Conservation (phyloP, 2,888 invertebrate genomes). For the Thecocarcelia acutangulata region DNA sequence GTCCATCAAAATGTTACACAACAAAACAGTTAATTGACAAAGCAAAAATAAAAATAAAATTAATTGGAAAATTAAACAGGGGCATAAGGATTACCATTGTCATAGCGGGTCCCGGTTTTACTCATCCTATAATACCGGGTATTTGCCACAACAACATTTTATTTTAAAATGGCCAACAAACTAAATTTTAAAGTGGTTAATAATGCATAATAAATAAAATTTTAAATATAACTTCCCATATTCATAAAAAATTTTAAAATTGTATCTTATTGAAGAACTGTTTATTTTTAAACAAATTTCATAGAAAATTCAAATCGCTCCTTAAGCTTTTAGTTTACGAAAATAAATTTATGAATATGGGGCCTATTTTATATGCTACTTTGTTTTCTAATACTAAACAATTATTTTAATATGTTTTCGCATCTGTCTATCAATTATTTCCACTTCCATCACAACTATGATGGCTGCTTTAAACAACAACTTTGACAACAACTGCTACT, state of each 20-base stretch:
- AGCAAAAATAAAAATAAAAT: too few relatives aligned
- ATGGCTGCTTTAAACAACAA: conserved; percentile 29
- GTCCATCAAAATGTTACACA: too few relatives aligned
- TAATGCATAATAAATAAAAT: neutral
- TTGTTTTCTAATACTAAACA: conserved; percentile 55
- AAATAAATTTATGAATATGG: neutral
- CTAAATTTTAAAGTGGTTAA: conserved; percentile 16
- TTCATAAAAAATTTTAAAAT: too few relatives aligned
- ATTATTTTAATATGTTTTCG: conserved; percentile 68
- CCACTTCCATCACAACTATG: conserved; percentile 28
- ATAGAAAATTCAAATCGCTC: too few relatives aligned
- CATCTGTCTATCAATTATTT: conserved; percentile 49
- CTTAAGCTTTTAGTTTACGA: too few relatives aligned
- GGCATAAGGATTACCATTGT: conserved; percentile 80
- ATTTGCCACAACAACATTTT: conserved; percentile 16
- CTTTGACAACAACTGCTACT: conserved; percentile 18
- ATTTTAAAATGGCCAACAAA: conserved; percentile 10
- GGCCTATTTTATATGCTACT: conserved; percentile 7
- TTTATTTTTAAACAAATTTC: too few relatives aligned
- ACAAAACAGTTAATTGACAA: too few relatives aligned
- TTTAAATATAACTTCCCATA: too few relatives aligned
- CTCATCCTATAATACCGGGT: conserved; percentile 62
- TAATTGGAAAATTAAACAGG: conserved; percentile 1
- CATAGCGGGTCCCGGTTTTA: conserved; percentile 73
- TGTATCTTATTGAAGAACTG: too few relatives aligned